Conservation (phyloP, 2,113 vertebrate genomes). For the Sprattus sprattus region DNA sequence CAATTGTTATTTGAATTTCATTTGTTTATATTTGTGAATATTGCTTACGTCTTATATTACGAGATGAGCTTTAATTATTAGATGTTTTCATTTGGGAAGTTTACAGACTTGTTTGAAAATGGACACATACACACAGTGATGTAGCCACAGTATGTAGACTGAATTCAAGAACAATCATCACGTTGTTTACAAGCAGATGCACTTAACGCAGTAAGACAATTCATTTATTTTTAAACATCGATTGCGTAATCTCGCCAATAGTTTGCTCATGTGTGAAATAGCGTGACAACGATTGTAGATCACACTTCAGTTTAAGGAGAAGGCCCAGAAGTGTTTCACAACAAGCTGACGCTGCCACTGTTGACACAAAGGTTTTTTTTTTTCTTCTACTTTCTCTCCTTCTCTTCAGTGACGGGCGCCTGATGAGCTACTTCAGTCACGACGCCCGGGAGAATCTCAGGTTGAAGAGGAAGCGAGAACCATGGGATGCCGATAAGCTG, state of each 20-base stretch:
- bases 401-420: not conserved
- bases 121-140: not conserved
- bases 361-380: not conserved
- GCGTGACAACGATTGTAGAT: not conserved
- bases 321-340: not conserved
- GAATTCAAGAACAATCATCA: not conserved
- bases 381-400: not conserved
- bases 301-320: not conserved
- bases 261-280: not conserved
- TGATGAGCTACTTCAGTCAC: not conserved
- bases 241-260: not conserved
- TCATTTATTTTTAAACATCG: not conserved
- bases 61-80: not conserved
- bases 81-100: not conserved
- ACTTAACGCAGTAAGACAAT: not conserved
- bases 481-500: not conserved
- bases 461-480: not conserved
- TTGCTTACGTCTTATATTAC: not conserved
- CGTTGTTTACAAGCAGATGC: not conserved
- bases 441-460: not conserved
- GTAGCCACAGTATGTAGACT: not conserved
- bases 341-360: not conserved
- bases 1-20: constrained; percentile 5
- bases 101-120: not conserved
- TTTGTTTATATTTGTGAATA: constrained; percentile 2